Evolutionary conservation across 2,797 vertebrate genomes (phyloP).

Genomic region (Pangasius macronema): DNA sequence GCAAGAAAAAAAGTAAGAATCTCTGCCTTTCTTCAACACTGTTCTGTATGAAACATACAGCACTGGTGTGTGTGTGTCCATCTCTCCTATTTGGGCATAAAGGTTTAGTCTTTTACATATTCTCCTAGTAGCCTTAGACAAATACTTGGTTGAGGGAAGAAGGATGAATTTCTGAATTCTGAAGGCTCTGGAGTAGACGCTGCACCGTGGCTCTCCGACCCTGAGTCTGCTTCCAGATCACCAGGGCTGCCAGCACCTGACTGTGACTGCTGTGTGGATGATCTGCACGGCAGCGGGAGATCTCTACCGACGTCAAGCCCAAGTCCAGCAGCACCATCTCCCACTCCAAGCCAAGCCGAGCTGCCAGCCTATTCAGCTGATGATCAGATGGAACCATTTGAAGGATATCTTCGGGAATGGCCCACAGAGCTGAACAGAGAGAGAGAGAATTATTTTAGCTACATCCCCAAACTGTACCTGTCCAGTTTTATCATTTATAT

Average conservation of each 20-base stretch:
- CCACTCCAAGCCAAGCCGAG: constrained; percentile 82
- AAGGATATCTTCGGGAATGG: constrained; percentile 69
- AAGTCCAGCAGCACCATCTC: constrained; percentile 82
- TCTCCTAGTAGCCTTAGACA: constrained; percentile 58
- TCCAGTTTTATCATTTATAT: neutral
- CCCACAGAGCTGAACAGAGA: constrained; percentile 60
- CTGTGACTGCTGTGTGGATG: constrained; percentile 78
- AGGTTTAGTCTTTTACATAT: neutral
- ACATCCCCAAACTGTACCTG: neutral
- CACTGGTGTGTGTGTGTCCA: neutral
- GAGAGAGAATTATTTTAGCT: neutral
- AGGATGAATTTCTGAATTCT: constrained; percentile 73
- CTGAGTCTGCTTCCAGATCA: constrained; percentile 81
- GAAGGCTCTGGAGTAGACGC: constrained; percentile 74
- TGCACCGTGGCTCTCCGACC: constrained; percentile 81
- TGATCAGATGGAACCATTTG: constrained; percentile 79
- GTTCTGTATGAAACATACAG: neutral
- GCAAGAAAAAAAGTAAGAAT: neutral
- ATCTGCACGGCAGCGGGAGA: constrained; percentile 85
- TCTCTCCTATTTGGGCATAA: neutral
- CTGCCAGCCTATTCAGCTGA: constrained; percentile 83
- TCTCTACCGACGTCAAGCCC: constrained; percentile 78
- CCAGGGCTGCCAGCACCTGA: constrained; percentile 81
- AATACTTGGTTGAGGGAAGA: constrained; percentile 75
- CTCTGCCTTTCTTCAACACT: neutral